Evolutionary conservation across 1,140 invertebrate species (phyloP).

Genomic region (Conus ventricosus): DNA sequence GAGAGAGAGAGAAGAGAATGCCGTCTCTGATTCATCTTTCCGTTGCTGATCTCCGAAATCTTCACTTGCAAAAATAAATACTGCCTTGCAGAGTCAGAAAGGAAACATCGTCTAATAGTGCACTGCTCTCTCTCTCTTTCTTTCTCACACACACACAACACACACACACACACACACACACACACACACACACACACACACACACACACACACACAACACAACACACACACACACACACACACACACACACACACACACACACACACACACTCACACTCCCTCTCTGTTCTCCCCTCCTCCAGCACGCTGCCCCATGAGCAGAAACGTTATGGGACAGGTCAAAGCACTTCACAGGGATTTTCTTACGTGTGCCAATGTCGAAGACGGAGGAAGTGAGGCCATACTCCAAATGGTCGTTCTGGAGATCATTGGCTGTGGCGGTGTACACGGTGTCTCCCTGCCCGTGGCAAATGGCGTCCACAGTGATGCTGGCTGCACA

Average conservation of each 20-base stretch:
- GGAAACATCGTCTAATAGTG: too few relatives aligned
- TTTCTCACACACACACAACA: not conserved
- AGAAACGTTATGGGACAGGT: too few relatives aligned
- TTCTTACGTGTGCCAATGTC: not conserved
- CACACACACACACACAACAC: not conserved
- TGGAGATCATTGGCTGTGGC: not conserved
- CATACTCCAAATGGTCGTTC: constrained; percentile 14
- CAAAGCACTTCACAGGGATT: not conserved
- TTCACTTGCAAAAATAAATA: too few relatives aligned
- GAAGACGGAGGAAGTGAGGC: constrained; percentile 8
- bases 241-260: not conserved
- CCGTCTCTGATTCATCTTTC: too few relatives aligned
- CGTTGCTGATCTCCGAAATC: too few relatives aligned
- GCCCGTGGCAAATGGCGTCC: not conserved
- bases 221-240: constrained; percentile 3
- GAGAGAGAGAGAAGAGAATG: too few relatives aligned
- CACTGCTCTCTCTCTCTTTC: too few relatives aligned
- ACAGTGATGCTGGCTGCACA: not conserved
- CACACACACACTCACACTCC: not conserved
- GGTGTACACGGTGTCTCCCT: not conserved
- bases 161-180: too few relatives aligned
- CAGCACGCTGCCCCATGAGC: not conserved
- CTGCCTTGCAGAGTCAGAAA: too few relatives aligned
- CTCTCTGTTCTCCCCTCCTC: not conserved
- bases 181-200: not conserved